Evolutionary conservation across 2,113 vertebrate genomes (phyloP).

Genomic region (Coryphaenoides rupestris): DNA sequence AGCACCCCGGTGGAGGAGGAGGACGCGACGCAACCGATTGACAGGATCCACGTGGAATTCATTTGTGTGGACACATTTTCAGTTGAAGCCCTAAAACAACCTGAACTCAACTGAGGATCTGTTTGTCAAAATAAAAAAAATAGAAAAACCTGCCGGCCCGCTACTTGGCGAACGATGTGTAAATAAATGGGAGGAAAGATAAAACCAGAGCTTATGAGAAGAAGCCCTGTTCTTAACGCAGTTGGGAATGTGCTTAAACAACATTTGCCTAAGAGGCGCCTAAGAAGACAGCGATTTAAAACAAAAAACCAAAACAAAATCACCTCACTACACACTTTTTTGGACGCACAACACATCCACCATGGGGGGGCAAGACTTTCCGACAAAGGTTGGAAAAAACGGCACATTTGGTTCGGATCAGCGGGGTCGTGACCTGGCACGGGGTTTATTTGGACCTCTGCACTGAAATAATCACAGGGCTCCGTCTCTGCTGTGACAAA

Average conservation of each 20-base stretch:
- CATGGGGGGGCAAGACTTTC: slow-evolving; percentile 7
- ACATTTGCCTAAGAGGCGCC: slow-evolving; percentile 21
- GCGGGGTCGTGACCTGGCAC: slow-evolving; percentile 49
- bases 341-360: slow-evolving; percentile 13
- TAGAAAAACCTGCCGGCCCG: slow-evolving; percentile 42
- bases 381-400: slow-evolving; percentile 44
- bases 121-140: slow-evolving; percentile 44
- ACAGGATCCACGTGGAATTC: slow-evolving; percentile 21
- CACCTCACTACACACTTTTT: slow-evolving; percentile 1
- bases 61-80: slow-evolving; percentile 47
- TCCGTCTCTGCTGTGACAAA: slow-evolving; percentile 47
- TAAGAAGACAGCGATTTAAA: slow-evolving; percentile 15
- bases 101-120: slow-evolving; percentile 38
- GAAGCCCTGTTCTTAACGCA: neutral
- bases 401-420: slow-evolving; percentile 70
- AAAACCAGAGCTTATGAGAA: slow-evolving; percentile 17
- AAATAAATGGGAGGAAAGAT: slow-evolving; percentile 36
- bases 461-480: slow-evolving; percentile 60
- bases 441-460: slow-evolving; percentile 66
- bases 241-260: slow-evolving; percentile 27
- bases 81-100: slow-evolving; percentile 26
- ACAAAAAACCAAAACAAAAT: neutral
- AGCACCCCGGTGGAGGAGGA: neutral
- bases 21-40: slow-evolving; percentile 1
- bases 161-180: slow-evolving; percentile 39